A percentile compares a stretch with the other conserved stretches of the same genome.
Evolutionary conservation across 2,888 invertebrate genomes (phyloP).

Genomic region (Clanis bilineata): DNA sequence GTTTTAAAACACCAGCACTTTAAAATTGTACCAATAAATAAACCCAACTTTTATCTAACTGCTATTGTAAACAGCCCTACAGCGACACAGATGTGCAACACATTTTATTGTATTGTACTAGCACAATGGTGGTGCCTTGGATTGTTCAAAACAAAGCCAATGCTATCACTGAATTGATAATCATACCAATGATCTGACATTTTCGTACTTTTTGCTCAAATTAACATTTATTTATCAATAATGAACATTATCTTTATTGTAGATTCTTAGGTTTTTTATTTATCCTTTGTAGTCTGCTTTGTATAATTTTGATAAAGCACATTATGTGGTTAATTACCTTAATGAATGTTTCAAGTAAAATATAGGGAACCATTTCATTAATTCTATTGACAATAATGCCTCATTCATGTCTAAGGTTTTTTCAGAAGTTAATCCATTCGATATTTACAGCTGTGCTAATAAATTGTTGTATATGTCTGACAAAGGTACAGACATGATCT

Average conservation of each 20-base stretch:
- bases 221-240: not conserved
- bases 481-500: too few species aligned
- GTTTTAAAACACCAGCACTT: too few species aligned
- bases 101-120: slow-evolving; percentile 54
- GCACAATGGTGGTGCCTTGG: slow-evolving; percentile 55
- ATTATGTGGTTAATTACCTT: not conserved
- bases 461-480: too few species aligned
- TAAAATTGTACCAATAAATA: too few species aligned
- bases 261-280: not conserved
- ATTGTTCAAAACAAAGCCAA: slow-evolving; percentile 58
- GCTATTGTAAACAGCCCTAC: slow-evolving; percentile 5
- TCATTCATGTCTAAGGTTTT: too few species aligned
- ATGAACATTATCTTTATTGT: slow-evolving; percentile 8
- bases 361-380: too few species aligned
- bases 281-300: slow-evolving; percentile 6
- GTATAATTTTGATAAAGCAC: not conserved
- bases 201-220: slow-evolving; percentile 18
- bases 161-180: slow-evolving; percentile 58
- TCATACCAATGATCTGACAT: slow-evolving; percentile 35
- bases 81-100: slow-evolving; percentile 47
- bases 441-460: too few species aligned
- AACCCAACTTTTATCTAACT: not conserved
- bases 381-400: too few species aligned
- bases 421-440: too few species aligned
- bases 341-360: too few species aligned